phyloP scores from a whole-genome alignment of 2,797 vertebrate species.

The Bufotes viridis region DNA sequence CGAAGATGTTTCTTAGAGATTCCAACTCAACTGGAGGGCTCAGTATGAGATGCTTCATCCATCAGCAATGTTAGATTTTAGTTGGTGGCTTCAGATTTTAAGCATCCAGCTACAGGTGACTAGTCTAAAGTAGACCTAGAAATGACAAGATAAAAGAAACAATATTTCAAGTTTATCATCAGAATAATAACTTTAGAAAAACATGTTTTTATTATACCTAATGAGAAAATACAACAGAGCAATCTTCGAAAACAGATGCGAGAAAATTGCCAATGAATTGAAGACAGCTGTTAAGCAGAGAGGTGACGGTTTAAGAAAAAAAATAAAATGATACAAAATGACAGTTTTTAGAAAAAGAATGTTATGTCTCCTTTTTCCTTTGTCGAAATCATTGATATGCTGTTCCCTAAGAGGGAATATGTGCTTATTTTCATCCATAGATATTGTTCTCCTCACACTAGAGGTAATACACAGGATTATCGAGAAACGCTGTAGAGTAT shows the following conservation, averaged over 20 bases:
- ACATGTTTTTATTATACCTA: conserved; percentile 57
- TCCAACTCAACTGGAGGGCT: too few relatives aligned
- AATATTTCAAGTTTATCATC: conserved; percentile 51
- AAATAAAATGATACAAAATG: conserved; percentile 57
- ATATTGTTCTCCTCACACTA: conserved; percentile 36
- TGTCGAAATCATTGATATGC: conserved; percentile 40
- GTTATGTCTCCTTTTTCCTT: conserved; percentile 24
- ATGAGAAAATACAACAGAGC: conserved; percentile 54
- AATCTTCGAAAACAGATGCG: conserved; percentile 57
- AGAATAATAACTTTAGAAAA: conserved; percentile 48
- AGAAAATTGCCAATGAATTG: conserved; percentile 60
- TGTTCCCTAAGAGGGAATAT: conserved; percentile 39
- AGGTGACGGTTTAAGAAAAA: conserved; percentile 45
- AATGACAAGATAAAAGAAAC: background rate
- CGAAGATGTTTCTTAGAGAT: too few relatives aligned
- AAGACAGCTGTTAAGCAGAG: conserved; percentile 60
- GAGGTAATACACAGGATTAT: conserved; percentile 50
- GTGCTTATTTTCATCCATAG: conserved; percentile 26
- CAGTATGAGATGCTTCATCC: too few relatives aligned
- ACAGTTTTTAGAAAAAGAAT: conserved; percentile 51
- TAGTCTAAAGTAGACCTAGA: background rate
- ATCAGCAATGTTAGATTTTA: background rate
- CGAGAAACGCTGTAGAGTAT: conserved; percentile 33
- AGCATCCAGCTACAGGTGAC: background rate
- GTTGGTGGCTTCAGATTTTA: background rate